phyloP scores from a whole-genome alignment of 2,888 invertebrate species.

The Hylaea fasciaria region DNA sequence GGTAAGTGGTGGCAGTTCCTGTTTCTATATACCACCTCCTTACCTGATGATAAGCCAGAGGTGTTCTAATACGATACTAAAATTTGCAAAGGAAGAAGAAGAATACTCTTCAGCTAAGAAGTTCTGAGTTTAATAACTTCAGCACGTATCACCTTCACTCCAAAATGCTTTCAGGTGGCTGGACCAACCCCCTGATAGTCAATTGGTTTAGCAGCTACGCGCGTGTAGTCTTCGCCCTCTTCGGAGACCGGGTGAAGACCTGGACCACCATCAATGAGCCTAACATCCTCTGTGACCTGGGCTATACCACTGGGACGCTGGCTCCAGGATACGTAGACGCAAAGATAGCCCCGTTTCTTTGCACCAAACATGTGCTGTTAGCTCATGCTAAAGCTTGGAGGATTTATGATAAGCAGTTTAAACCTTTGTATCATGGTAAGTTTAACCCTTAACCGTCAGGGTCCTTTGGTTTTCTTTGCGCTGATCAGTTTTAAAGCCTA shows the following conservation, averaged over 20 bases:
- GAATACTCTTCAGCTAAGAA: no score
- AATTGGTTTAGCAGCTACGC: slow-evolving; percentile 86
- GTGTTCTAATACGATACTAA: no score
- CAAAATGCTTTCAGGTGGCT: slow-evolving; percentile 76
- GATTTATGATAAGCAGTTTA: slow-evolving; percentile 81
- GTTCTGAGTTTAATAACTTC: no score
- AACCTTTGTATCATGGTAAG: slow-evolving; percentile 72
- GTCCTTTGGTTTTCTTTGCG: not conserved
- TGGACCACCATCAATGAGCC: slow-evolving; percentile 92
- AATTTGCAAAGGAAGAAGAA: no score
- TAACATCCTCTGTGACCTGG: slow-evolving; percentile 40
- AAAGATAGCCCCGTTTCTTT: slow-evolving; percentile 37
- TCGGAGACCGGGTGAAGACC: slow-evolving; percentile 84
- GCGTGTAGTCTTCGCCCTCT: slow-evolving; percentile 78
- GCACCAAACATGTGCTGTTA: slow-evolving; percentile 85
- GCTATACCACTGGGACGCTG: slow-evolving; percentile 6
- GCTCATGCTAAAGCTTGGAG: slow-evolving; percentile 86
- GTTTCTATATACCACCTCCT: no score
- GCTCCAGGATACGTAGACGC: slow-evolving; percentile 38
- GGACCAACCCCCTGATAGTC: slow-evolving; percentile 85
- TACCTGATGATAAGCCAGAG: no score
- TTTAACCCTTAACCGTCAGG: not conserved
- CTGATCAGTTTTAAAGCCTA: not conserved
- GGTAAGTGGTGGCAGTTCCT: slow-evolving; percentile 45
- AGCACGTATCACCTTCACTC: no score